These are phyloP conservation scores for Balanococcus diminutus DNA, from an alignment of 2,888 invertebrate species.

Conservation along the genomic window DNA sequence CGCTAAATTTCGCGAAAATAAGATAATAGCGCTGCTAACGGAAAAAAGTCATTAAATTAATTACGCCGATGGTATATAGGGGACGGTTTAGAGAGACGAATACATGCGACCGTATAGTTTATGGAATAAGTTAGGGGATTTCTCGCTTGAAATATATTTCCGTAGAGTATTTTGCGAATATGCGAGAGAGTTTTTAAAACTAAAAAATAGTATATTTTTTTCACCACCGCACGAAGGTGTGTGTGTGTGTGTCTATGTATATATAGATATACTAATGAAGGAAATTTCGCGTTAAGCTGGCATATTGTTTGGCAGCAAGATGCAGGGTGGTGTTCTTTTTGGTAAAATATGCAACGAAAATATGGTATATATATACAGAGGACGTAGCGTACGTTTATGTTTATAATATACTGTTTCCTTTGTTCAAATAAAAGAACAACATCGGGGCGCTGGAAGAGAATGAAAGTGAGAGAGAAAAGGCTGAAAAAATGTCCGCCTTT, in stretches of 20 bases:
- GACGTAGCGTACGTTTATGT: too few relatives aligned
- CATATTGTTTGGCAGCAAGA: not conserved
- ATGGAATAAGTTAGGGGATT: not conserved
- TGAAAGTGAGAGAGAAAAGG: not conserved
- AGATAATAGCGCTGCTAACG: not conserved
- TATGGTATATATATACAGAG: not conserved
- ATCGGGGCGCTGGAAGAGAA: not conserved
- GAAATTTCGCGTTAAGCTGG: not conserved
- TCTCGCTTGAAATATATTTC: constrained; percentile 2
- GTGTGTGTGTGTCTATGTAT: not conserved
- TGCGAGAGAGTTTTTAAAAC: not conserved
- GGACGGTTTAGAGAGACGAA: not conserved
- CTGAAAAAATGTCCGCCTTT: not conserved
- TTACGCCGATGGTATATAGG: not conserved
- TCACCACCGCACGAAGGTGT: too few relatives aligned
- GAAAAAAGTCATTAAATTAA: constrained; percentile 1
- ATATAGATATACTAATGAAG: not conserved
- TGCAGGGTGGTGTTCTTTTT: not conserved
- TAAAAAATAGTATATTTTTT: not conserved
- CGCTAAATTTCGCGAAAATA: not conserved
- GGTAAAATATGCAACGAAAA: not conserved
- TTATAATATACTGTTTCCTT: not conserved
- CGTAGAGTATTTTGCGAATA: not conserved
- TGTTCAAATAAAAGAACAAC: not conserved
- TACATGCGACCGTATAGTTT: not conserved